These are phyloP conservation scores for Isoperla grammatica DNA, from an alignment of 2,888 invertebrate species.

Conservation along the genomic window DNA sequence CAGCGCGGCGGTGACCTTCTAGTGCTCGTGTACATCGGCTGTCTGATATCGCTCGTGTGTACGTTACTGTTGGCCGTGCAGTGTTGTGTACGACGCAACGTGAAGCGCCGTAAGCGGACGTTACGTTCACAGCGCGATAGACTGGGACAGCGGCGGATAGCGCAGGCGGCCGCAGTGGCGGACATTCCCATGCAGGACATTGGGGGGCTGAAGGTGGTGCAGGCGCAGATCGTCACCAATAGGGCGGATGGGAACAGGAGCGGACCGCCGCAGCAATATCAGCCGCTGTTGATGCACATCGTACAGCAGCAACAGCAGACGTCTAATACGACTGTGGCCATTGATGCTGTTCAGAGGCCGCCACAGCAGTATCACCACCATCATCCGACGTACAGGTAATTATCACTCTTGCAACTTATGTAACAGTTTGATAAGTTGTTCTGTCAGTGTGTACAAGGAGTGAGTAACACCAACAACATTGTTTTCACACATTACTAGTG, in stretches of 20 bases:
- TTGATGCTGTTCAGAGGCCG: constrained; percentile 15
- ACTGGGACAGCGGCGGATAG: neutral
- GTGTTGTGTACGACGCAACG: constrained; percentile 52
- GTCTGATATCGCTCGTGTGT: constrained; percentile 57
- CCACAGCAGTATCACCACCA: constrained; percentile 20
- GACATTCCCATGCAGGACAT: constrained; percentile 16
- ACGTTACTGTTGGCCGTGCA: constrained; percentile 57
- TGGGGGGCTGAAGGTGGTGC: constrained; percentile 3
- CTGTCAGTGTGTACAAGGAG: too few relatives aligned
- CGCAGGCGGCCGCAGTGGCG: constrained; percentile 1
- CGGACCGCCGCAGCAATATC: constrained; percentile 23
- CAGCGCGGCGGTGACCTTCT: constrained; percentile 59
- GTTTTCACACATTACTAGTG: too few relatives aligned
- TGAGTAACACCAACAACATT: too few relatives aligned
- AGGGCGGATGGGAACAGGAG: neutral
- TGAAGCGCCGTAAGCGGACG: constrained; percentile 43
- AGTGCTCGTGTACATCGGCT: constrained; percentile 61
- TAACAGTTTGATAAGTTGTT: neutral
- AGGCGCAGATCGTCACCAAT: neutral
- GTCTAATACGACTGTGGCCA: neutral
- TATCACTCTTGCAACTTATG: neutral
- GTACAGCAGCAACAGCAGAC: constrained; percentile 25
- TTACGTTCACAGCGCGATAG: constrained; percentile 39
- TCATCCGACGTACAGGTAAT: constrained; percentile 21
- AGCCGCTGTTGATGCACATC: constrained; percentile 23